Conservation (phyloP, 2,888 invertebrate genomes). For the Drepanosiphum platanoidis region DNA sequence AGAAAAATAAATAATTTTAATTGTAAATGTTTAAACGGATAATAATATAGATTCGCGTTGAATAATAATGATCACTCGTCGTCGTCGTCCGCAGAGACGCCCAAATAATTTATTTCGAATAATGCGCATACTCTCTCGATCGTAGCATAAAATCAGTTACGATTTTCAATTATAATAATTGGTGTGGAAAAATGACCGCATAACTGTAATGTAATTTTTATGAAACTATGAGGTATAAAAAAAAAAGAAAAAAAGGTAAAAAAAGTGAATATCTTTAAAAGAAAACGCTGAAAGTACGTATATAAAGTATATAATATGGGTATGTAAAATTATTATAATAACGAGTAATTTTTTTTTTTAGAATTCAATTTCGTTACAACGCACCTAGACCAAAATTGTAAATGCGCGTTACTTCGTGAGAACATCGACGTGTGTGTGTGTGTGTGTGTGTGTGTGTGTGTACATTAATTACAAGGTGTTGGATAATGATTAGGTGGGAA, state of each 20-base stretch:
- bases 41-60: too few species aligned
- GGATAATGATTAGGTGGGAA: conserved; percentile 1
- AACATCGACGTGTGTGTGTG: background rate
- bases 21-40: too few species aligned
- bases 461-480: background rate
- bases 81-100: too few species aligned
- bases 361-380: background rate
- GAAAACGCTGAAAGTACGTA: background rate
- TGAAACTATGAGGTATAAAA: background rate
- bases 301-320: too few species aligned
- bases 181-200: too few species aligned
- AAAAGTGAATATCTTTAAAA: background rate
- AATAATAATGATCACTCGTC: too few species aligned
- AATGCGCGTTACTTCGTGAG: background rate
- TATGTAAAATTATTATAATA: background rate
- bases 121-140: background rate
- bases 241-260: background rate
- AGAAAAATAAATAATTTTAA: too few species aligned
- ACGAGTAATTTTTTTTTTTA: background rate
- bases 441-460: too few species aligned
- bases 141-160: too few species aligned
- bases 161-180: background rate
- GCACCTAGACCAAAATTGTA: background rate
- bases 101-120: background rate
- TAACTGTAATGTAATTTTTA: background rate